Evolutionary conservation across 2,113 vertebrate genomes (phyloP), one percentile per base, ranked within the genome.

Genomic region (Plecturocebus donacophilus): DNA sequence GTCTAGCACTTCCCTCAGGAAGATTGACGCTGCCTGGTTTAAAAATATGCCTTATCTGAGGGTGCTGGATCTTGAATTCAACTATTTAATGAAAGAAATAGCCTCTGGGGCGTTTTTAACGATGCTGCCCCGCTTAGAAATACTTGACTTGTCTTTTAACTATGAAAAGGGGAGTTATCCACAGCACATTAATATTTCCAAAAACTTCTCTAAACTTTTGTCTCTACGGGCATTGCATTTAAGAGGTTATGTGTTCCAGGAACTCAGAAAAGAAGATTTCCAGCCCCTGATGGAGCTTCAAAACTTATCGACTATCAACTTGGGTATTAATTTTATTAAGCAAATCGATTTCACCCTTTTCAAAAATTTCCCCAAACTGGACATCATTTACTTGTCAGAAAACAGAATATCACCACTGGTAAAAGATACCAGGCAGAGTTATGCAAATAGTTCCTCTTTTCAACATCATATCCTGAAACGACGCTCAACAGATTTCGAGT

Each of bases 261-360:
- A 97, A 9, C 98, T 99, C 47, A 91, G n/a, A 11, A 42, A 82
- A 0, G 0, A 96, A 0, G 97, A 99, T n/a, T 97, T 99, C 56
- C 32, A 12, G 0, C 97, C 98, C 47, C 98, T 99, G 21, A 97
- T 88, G 80, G 32, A 77, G 20, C 98, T 99, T 16, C 94, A 95
- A 96, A 98, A 99, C 83, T 91, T 99, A 58, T 96, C 95, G 0
- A 94, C 85, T 1, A 95, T 99, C 68, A 98, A 99, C 68, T 94
- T 99, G 80, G 98, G 98, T 0, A 91, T 98, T 17, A 99, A 99
- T 42, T 99, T 99, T 92, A 99, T 99, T 76, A 99, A 99, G 61
- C 54, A 94, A 5, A 97, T 93, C 52, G 68, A 99, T 89, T 93
- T 99, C 49, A 64, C 45, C 0, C 27, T 99, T 84, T 99, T 99